Base-by-base conservation (phyloP, 2,888 invertebrate species). In the Ectemnius cavifrons region DNA sequence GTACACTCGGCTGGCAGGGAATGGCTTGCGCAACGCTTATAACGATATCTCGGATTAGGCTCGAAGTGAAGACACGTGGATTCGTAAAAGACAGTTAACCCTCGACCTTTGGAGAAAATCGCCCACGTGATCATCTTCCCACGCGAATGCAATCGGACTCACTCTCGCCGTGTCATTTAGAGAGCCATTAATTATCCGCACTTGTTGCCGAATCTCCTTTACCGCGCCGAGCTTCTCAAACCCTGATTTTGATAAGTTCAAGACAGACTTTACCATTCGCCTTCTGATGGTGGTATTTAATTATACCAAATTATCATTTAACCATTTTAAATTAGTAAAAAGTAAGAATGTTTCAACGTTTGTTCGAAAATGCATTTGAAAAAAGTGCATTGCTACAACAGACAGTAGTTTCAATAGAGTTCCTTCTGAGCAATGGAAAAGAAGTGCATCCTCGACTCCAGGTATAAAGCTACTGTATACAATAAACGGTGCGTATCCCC, bases 41-140 rank as follows among this genome's bases (percentile, higher is more conserved):
- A 67, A 79, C 67, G 69, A 70, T 20, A 52, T 4, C 61, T 60
- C 23, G 23, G 23, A 23, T 23, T 23, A 23, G 23, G 23, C 23
- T 4, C 49, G 68, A 52, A 52, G 8, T 28, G 61, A 72, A 61
- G 75, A 75, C 61, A 46, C 66, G 37, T 18, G 37, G 66, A 75
- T 74, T 72, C 62, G 37, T 69, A 60, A 56, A 61, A 65, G 61
- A 70, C 52, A 59, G 18, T 64, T 76, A 73, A 80, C 71, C 78
- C 27, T 47, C 70, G 78, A 82, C 77, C 81, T 82, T 82, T 82
- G 49, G 60, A 68, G 80, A 80, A 82, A 80, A 77, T 75, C 82
- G 72, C 78, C 80, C 69, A 82, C 81, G 73, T 73, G 75, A 76
- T 58, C 62, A 66, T 60, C 80, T 75, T 80, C 81, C 81, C 80